Evolutionary conservation across 2,113 vertebrate species (phyloP).

Genomic region (Sterrhoptilus dennistouni): DNA sequence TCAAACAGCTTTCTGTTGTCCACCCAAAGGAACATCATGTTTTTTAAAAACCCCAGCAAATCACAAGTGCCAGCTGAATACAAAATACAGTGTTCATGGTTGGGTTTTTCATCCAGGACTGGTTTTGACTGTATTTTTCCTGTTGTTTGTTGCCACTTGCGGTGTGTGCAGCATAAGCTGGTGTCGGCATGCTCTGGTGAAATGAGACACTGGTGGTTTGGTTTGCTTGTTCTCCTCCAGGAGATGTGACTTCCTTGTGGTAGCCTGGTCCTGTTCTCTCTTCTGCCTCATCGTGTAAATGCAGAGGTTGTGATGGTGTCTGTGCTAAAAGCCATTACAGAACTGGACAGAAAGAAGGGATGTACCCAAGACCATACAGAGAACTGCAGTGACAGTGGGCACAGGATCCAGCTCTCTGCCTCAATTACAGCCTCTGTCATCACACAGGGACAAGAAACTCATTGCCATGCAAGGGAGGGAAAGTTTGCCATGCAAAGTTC

Average conservation of each 20-base stretch:
- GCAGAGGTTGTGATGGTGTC: neutral
- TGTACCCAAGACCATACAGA: fast-evolving
- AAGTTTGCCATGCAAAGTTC: too few relatives aligned
- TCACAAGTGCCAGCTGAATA: neutral
- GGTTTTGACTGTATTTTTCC: neutral
- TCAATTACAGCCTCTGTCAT: neutral
- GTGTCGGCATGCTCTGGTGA: neutral
- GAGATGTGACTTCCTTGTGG: neutral
- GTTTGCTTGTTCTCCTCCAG: conserved; percentile 19
- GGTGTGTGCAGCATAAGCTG: neutral
- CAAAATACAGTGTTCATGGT: neutral
- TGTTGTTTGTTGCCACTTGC: neutral
- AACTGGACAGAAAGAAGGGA: neutral
- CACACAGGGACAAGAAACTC: neutral
- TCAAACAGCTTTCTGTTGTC: neutral
- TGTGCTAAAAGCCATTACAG: neutral
- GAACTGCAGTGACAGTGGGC: neutral
- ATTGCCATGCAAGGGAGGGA: neutral
- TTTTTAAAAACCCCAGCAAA: neutral
- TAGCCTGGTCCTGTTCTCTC: neutral
- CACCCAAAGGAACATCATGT: neutral
- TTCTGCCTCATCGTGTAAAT: neutral
- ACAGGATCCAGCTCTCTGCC: neutral
- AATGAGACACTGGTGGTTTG: neutral
- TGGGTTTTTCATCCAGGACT: neutral